Evolutionary conservation across 1,140 invertebrate species (phyloP).

Genomic region (Lordiphosa clarofinis): DNA sequence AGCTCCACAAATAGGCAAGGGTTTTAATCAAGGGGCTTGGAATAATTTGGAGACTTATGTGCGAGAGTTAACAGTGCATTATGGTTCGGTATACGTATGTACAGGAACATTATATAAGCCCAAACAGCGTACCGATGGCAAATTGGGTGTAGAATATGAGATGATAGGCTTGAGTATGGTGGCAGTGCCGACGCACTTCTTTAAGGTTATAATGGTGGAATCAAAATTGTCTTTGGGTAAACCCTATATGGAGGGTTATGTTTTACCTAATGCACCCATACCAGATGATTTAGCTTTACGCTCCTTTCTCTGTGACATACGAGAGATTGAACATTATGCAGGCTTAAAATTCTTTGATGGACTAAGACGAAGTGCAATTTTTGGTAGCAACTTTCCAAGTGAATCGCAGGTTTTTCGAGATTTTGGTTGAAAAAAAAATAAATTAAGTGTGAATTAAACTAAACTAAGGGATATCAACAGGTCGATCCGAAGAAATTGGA

Average conservation of each 20-base stretch:
- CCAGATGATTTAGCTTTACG: slow-evolving; percentile 86
- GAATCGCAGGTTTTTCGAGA: slow-evolving; percentile 56
- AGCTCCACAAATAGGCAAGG: slow-evolving; percentile 96
- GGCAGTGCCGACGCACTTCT: slow-evolving; percentile 99
- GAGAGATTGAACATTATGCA: slow-evolving; percentile 93
- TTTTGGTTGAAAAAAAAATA: slow-evolving; percentile 16
- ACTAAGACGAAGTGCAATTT: slow-evolving; percentile 80
- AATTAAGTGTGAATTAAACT: too few species aligned
- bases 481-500: too few species aligned
- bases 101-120: slow-evolving; percentile 98
- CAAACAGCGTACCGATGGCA: slow-evolving; percentile 89
- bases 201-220: slow-evolving; percentile 94
- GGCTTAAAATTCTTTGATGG: slow-evolving; percentile 95
- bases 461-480: too few species aligned
- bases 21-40: slow-evolving; percentile 97
- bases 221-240: slow-evolving; percentile 82
- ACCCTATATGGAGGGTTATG: slow-evolving; percentile 94
- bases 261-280: slow-evolving; percentile 94
- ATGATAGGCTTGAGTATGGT: slow-evolving; percentile 96
- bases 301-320: slow-evolving; percentile 91
- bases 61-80: slow-evolving; percentile 86
- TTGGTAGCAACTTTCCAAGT: slow-evolving; percentile 61
- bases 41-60: slow-evolving; percentile 81
- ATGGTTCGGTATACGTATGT: slow-evolving; percentile 95
- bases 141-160: slow-evolving; percentile 95